Evolutionary conservation across 2,113 vertebrate species (phyloP), one percentile per base, ranked within the genome.

Genomic region (Ascaphus truei): DNA sequence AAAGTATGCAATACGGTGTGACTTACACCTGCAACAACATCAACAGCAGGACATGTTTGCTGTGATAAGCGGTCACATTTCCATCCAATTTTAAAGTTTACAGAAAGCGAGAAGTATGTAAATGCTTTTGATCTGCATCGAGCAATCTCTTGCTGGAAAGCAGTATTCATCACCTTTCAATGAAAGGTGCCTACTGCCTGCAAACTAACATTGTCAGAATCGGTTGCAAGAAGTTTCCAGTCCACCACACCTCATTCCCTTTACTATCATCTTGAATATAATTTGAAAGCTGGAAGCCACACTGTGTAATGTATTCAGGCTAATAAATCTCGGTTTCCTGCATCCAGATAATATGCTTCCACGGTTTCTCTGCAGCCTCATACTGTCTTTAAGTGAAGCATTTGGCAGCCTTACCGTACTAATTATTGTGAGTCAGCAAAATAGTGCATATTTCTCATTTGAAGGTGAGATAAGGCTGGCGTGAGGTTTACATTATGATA

Each of bases 231-330:
- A 27, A 36, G 45, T 71, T 71, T 71, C 67, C 56, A 61, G 67
- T 61, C 67, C 67, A 52, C 56, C 67, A 71, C 67, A 60, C 66
- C 45, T 48, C 43, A 59, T 68, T 68, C 56, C 56, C 67, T 61
- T 50, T 52, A 59, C 15, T 52, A 71, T 71, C 67, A 61, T 71
- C 56, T 57, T 36, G 36, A 52, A 71, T 61, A 37, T 61, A 50
- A 52, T 69, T 36, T 60, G 67, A 61, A 69, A 52, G 67, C 56
- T 37, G 56, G 52, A 33, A 58, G 47, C 55, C 63, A 48, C 56
- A 12, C 64, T 47, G 13, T 16, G 10, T 8, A 8, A 1, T 57
- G 5, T 55, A 12, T 72, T 45, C 37, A 16, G 25, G 13, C 9
- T 73, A 71, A 61, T 52, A 18, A 12, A 0, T 36, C 52, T 64